These are phyloP conservation scores for Calyptommatus sinebrachiatus DNA, from an alignment of 2,113 vertebrate species.

Conservation along the genomic window DNA sequence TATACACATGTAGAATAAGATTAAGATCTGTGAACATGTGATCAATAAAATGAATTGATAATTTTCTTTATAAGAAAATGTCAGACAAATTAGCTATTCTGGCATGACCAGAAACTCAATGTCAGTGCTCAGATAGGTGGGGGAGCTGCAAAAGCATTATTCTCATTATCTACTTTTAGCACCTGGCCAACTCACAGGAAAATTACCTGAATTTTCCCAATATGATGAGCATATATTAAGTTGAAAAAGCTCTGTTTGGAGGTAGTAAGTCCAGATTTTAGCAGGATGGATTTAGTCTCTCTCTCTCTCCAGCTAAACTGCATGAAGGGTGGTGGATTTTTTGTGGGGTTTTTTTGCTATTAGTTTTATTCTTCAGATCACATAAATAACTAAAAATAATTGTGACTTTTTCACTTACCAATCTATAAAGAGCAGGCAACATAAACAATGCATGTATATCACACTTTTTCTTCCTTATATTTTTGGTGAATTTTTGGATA, in stretches of 20 bases:
- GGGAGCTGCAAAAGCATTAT: background rate
- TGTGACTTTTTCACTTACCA: too few relatives aligned
- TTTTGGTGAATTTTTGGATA: too few relatives aligned
- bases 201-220: conserved; percentile 1
- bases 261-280: background rate
- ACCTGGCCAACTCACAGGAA: background rate
- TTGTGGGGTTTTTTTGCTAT: background rate
- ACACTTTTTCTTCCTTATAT: too few relatives aligned
- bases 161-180: conserved; percentile 7
- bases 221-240: background rate
- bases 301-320: too few relatives aligned
- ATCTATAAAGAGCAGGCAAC: too few relatives aligned
- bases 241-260: background rate
- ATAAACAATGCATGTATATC: too few relatives aligned
- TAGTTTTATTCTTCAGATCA: background rate
- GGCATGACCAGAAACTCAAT: too few relatives aligned
- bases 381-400: too few relatives aligned
- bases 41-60: background rate
- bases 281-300: background rate
- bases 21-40: background rate
- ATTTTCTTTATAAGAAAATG: background rate
- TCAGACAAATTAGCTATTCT: too few relatives aligned
- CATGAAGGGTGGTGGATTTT: background rate
- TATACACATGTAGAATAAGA: background rate
- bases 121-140: too few relatives aligned